Evolutionary conservation across 2,888 invertebrate species (phyloP).

Genomic region (Hydraecia micacea): DNA sequence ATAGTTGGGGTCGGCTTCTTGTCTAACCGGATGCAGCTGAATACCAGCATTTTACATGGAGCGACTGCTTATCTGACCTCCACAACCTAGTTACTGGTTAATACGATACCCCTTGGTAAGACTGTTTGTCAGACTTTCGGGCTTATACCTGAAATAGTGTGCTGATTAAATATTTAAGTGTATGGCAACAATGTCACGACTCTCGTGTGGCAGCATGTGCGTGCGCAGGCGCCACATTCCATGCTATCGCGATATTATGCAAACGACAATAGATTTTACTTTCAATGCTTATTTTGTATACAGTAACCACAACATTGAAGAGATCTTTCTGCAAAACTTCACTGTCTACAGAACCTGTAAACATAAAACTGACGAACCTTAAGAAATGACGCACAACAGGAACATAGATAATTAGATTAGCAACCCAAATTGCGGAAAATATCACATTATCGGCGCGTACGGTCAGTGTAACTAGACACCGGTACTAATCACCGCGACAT

Average conservation of each 20-base stretch:
- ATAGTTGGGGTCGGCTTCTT: neutral
- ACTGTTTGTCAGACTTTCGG: neutral
- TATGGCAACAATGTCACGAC: conserved; percentile 13
- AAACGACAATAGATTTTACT: conserved; percentile 33
- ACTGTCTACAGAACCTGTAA: neutral
- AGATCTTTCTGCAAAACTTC: neutral
- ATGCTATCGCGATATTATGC: conserved; percentile 14
- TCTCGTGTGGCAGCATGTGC: conserved; percentile 15
- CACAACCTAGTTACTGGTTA: neutral
- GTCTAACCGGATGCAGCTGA: neutral
- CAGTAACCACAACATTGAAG: neutral
- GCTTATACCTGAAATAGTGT: neutral
- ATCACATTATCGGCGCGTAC: conserved; percentile 26
- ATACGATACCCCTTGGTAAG: neutral
- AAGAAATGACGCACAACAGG: neutral
- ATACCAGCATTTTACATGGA: neutral
- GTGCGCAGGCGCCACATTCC: neutral
- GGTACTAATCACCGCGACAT: conserved; percentile 47
- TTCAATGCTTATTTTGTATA: conserved; percentile 10
- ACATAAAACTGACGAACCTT: neutral
- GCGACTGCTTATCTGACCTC: neutral
- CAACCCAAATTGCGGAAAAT: conserved; percentile 12
- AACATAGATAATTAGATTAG: conserved; percentile 5
- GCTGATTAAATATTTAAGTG: conserved; percentile 22
- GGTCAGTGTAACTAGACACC: conserved; percentile 49